Base-by-base conservation (phyloP, 53 echinoderm and acorn worm genomes). In the Paracentrotus lividus region DNA sequence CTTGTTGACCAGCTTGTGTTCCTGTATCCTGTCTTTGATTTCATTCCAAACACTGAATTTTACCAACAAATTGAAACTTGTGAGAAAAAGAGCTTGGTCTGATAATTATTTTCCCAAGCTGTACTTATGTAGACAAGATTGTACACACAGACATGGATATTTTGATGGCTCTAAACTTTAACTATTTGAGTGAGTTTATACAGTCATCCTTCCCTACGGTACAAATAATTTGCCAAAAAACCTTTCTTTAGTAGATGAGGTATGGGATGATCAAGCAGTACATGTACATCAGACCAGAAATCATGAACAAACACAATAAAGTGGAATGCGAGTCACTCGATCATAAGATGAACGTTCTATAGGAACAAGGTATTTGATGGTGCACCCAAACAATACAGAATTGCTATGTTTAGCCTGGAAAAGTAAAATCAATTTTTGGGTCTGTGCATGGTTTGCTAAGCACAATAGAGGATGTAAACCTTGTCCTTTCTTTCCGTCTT, bases 341-440 rank as follows among this genome's bases (percentile, higher is more conserved):
- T n/a, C n/a, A n/a, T n/a, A 36, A 72, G 27, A 64, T 29, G 31
- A 29, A 29, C 10, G 16, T 14, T 76, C 76, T 36, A 21, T 76
- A 13, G 26, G 16, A n/a, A n/a, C n/a, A 24, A 6, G 16, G 76
- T 76, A 40, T 29, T 81, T 26, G 26, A 47, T 24, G 42, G n/a
- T 44, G 45, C 47, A 81, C 26, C 47, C 47, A 72, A 81, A 45
- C 81, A 81, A 81, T 81, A 81, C 12, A 45, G 47, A 47, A 44
- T 47, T 24, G 2, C 24, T 75, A 75, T 45, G 27, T 47, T 78
- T 33, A 69, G 44, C 47, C 26, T 45, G 81, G 1, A 81, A 47
- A 47, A 81, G n/a, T 81, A 81, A 81, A 47, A 81, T 81, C 81
- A 81, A 81, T 81, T 81, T 47, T 36, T 16, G 45, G 2, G 23